Conservation (phyloP, 2,113 vertebrate genomes). For the Indicator maculatus region DNA sequence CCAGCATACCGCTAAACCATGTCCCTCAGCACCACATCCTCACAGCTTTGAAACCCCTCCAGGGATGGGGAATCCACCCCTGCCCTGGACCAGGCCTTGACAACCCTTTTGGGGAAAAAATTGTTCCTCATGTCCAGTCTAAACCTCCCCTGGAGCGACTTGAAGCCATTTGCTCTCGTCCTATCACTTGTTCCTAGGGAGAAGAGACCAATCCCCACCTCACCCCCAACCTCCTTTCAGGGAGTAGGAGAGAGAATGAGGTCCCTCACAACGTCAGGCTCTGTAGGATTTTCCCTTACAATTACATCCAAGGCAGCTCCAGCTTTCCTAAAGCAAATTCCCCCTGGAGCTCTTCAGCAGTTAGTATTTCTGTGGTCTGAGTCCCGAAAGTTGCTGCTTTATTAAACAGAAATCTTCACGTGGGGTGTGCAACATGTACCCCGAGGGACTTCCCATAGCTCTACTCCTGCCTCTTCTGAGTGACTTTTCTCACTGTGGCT, state of each 20-base stretch:
- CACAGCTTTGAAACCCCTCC: neutral
- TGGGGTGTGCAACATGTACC: fast-evolving
- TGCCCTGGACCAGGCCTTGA: neutral
- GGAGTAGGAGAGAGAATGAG: neutral
- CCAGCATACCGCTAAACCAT: neutral
- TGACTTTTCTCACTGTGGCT: neutral
- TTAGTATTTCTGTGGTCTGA: neutral
- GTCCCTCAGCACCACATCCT: neutral
- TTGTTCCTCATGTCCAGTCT: neutral
- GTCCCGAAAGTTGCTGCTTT: neutral
- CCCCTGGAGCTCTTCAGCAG: neutral
- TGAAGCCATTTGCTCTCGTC: neutral
- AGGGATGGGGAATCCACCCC: neutral
- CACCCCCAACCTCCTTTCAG: neutral
- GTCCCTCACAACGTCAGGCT: neutral
- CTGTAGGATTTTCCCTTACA: neutral
- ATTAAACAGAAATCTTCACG: neutral
- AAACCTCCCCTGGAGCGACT: neutral
- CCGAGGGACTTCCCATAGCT: neutral
- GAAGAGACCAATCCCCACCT: neutral
- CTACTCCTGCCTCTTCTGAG: neutral
- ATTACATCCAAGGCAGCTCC: neutral
- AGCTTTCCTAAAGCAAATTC: neutral
- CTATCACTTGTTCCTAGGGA: neutral
- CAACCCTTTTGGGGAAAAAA: neutral